Evolutionary conservation across 1,140 invertebrate species (phyloP), one percentile per base, ranked within the genome.

Genomic region (Aporrectodea caliginosa): DNA sequence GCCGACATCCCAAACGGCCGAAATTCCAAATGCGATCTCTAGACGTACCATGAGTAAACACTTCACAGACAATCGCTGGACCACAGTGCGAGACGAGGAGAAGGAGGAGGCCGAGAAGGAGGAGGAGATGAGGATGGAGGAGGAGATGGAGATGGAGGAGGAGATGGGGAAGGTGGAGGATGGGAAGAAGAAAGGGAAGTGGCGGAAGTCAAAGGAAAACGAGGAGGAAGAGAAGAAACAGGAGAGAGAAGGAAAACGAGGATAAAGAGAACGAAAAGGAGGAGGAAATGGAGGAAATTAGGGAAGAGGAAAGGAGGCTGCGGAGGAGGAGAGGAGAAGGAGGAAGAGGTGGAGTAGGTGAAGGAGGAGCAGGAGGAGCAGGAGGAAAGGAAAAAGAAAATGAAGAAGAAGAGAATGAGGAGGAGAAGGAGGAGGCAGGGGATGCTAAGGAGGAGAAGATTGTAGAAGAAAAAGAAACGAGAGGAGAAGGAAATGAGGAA

Each of bases 391-490:
- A 58, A 58, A 12, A 6, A 58, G 6, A 6, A 27, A 72, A 72
- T n/a, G 31, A 78, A 29, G 73, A 29, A 58, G 6, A 75, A 32
- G 1, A 75, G 31, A 75, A 27, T 27, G 27, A 77, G 0, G 34
- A 75, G 43, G 73, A 34, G 68, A 68, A 79, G 0, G 35, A 35
- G 73, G 30, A 79, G 78, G 73, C 0, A 29, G 27, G 75, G 73
- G 35, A 68, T 43, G 0, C 35, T 27, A 43, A n/a, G 73, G 1
- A 75, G 43, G 75, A 27, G 32, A 1, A 1, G 0, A 75, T 16
- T 33, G 22, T 32, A 32, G 73, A 32, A 75, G 75, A n/a, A 75
- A 30, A 35, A 27, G 73, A 31, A 68, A 2, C 22, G 1, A 74
- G 33, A 43, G n/a, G 43, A n/a, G 73, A 43, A 27, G 43, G 30